Conservation (phyloP, 2,113 vertebrate genomes). For the Felis catus region F.catus_Fca126_mat1.0 CM031426.1:19313501-19314000, state of each 20-base stretch:
- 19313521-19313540: neutral
- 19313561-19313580: neutral
- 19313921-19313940: neutral
- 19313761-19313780: constrained; percentile 81
- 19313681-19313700: constrained; percentile 79
- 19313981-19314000: neutral
- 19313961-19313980: accelerated
- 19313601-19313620: neutral
- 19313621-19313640: constrained; percentile 37
- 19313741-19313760: constrained; percentile 62
- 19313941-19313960: too few species aligned
- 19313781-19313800: constrained; percentile 77
- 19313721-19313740: constrained; percentile 80
- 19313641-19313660: constrained; percentile 72
- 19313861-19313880: neutral
- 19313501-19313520: neutral
- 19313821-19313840: neutral
- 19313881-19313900: neutral
- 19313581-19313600: neutral
- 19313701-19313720: constrained; percentile 80
- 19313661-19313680: constrained; percentile 83
- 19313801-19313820: constrained; percentile 71
- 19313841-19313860: neutral
- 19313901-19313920: neutral
- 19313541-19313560: neutral